Evolutionary conservation across 2,113 vertebrate genomes (phyloP), one percentile per base, ranked within the genome.

Genomic region (Macquaria australasica): DNA sequence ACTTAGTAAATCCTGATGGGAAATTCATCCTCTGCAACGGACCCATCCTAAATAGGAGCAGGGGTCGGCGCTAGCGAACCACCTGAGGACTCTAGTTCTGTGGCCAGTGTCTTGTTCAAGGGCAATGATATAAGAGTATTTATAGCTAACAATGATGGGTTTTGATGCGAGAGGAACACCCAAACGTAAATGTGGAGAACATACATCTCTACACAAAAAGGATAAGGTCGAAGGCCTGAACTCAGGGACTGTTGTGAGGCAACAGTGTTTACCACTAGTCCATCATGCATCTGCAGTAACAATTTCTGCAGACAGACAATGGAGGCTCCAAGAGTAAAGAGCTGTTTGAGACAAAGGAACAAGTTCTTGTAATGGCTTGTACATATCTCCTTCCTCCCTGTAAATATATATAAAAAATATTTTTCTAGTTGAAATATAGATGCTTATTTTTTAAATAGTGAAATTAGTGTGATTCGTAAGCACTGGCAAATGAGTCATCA

Each of bases 321-420:
- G 55, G 79, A 82, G 20, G 18, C 51, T 53, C 50, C 5, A 51
- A 18, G 2, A 2, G 3, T 18, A 53, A 21, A 53, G 31, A 84
- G 68, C 81, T 76, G 79, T 74, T 74, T 69, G 16, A 83, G 12
- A 63, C 80, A 34, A 77, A 64, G 55, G 7, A 85, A 37, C 56
- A 62, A n/a, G 45, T 82, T 81, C 51, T 81, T 86, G 66, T 83
- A 63, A 79, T 53, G 41, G 87, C 67, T 39, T 93, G 84, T 93
- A 93, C 77, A 93, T 91, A 92, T 56, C 43, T 34, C 28, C 16
- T 50, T 56, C 39, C 59, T 68, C 63, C 12, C n/a, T 95, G 92
- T 95, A 93, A 86, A 95, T 94, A 93, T 68, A 68, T 6, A 55
- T 34, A 34, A 58, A 37, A 43, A 20, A 31, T 77, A 73, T 89